Evolutionary conservation across 2,797 vertebrate species (phyloP), one percentile per base, ranked within the genome.

Genomic region (Falco concolor): DNA sequence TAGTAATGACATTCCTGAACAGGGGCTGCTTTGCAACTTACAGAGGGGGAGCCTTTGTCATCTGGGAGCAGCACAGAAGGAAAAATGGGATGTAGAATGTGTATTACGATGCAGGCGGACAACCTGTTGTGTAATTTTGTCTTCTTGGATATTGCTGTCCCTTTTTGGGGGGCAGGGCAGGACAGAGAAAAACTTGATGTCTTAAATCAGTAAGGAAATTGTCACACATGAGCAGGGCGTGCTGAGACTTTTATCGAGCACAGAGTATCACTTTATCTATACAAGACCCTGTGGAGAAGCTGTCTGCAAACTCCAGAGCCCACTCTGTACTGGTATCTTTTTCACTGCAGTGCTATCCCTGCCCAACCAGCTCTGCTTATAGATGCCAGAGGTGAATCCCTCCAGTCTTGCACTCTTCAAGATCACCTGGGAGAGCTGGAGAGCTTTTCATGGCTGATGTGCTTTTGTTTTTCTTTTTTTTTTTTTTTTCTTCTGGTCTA

Each of bases 1-100:
- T 25, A 27, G n/a, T 75, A 16, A 34, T 50, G 93, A 83, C 95
- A 76, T 96, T 93, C 83, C 90, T 30, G 91, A 94, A 79, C 40
- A 8, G 77, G 85, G 70, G 63, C 53, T 79, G 93, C 56, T 60
- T 54, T 47, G 53, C 60, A 53, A 86, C 78, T 64, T 38, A 59
- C 52, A 16, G 12, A 78, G 38, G 60, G 69, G 61, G 57, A 79
- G 36, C 18, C 54, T 95, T 54, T 27, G 89, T 75, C 16, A 34
- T 20, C 49, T 45, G 79, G 25, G 40, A 91, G 47, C 36, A 34
- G 13, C 2, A 22, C 65, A 78, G 73, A 15, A 53, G 75, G 85
- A 47, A 63, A 84, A 95, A 8, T 2, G 32, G 30, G 78, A 76
- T 21, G 34, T 5, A 23, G 67, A 13, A 45, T 24, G 9, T 9